Evolutionary conservation across 2,113 vertebrate species (phyloP).

Genomic region (Cyprinodon tularosa): DNA sequence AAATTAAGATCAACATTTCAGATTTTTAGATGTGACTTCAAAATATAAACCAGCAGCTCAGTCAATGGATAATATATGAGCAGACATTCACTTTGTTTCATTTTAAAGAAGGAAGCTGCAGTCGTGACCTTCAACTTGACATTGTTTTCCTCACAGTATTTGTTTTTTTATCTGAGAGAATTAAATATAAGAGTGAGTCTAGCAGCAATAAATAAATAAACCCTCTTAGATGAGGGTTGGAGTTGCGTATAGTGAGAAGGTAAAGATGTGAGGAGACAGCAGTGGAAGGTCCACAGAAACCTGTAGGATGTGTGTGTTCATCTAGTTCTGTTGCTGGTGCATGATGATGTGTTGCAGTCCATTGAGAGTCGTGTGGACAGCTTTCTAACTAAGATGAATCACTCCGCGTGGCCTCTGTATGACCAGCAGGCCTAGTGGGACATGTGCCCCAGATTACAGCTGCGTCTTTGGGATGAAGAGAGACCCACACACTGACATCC

Average conservation of each 20-base stretch:
- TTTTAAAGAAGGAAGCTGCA: background rate
- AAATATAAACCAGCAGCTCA: background rate
- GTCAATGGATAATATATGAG: background rate
- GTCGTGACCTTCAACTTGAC: background rate
- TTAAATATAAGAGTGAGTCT: background rate
- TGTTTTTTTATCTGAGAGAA: background rate
- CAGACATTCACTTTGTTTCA: background rate
- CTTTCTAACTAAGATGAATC: slow-evolving; percentile 74
- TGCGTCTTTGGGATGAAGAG: slow-evolving; percentile 23
- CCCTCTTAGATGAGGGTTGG: background rate
- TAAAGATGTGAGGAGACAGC: background rate
- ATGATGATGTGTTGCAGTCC: slow-evolving; percentile 38
- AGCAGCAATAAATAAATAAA: background rate
- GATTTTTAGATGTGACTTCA: background rate
- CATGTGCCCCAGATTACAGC: slow-evolving; percentile 56
- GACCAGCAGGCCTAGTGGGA: slow-evolving; percentile 47
- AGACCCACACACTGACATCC: slow-evolving; percentile 10
- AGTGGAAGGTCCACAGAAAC: slow-evolving; percentile 9
- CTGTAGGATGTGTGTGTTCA: slow-evolving; percentile 23
- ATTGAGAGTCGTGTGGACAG: slow-evolving; percentile 54
- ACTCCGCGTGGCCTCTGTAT: slow-evolving; percentile 33
- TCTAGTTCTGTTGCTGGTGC: slow-evolving; percentile 28
- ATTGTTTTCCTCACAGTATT: background rate
- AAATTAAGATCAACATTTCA: background rate
- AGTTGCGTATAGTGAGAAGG: background rate